Evolutionary conservation across 2,888 invertebrate species (phyloP).

Genomic region (Formica aserva): DNA sequence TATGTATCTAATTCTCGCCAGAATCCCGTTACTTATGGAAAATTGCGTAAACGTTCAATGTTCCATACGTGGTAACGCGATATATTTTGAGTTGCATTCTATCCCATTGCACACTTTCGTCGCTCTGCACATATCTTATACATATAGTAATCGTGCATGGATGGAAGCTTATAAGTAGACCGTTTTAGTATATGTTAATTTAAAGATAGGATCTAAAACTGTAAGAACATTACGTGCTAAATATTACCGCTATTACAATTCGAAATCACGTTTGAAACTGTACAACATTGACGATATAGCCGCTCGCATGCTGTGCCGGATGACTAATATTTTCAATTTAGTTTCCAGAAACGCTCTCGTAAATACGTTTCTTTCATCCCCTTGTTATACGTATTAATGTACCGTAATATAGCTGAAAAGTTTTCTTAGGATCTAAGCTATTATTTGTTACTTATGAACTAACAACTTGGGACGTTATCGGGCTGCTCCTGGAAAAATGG

Average conservation of each 20-base stretch:
- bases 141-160: slow-evolving; percentile 36
- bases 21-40: slow-evolving; percentile 15
- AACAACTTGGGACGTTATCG: slow-evolving; percentile 77
- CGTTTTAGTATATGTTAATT: slow-evolving; percentile 47
- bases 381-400: slow-evolving; percentile 65
- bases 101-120: slow-evolving; percentile 17
- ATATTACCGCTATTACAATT: slow-evolving; percentile 43
- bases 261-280: slow-evolving; percentile 58
- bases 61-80: neutral
- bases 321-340: slow-evolving; percentile 45
- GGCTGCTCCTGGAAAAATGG: slow-evolving; percentile 74
- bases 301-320: slow-evolving; percentile 10
- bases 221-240: slow-evolving; percentile 46
- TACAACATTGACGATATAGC: slow-evolving; percentile 49
- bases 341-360: slow-evolving; percentile 18
- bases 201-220: slow-evolving; percentile 48
- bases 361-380: slow-evolving; percentile 35
- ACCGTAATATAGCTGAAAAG: slow-evolving; percentile 73
- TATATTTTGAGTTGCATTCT: slow-evolving; percentile 36
- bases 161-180: slow-evolving; percentile 52
- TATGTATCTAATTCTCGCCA: neutral
- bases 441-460: slow-evolving; percentile 75
- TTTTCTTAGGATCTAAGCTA: slow-evolving; percentile 70
- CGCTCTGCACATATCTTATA: slow-evolving; percentile 29
- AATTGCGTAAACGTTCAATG: slow-evolving; percentile 32